These are phyloP conservation scores for Calyptomena viridis DNA, from an alignment of 2,113 vertebrate species.

Conservation along the genomic window DNA sequence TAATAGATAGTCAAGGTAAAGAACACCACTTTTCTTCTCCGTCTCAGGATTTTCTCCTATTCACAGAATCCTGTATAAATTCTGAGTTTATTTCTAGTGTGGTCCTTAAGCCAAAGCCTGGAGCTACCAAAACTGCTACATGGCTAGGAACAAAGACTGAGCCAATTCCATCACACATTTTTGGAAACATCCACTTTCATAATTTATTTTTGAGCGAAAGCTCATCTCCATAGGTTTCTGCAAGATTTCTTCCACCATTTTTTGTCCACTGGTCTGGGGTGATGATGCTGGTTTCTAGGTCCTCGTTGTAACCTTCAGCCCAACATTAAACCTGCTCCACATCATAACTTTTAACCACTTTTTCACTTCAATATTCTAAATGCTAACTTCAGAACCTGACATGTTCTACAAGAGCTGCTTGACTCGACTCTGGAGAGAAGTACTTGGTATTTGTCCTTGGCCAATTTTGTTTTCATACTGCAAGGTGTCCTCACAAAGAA, in stretches of 20 bases:
- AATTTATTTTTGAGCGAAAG: neutral
- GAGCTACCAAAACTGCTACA: neutral
- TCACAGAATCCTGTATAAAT: neutral
- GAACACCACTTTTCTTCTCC: neutral
- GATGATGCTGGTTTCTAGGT: neutral
- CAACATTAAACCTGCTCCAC: neutral
- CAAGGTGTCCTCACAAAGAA: neutral
- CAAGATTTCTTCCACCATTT: neutral
- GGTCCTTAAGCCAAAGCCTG: neutral
- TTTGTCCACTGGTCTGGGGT: neutral
- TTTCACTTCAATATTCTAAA: neutral
- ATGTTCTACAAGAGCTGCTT: neutral
- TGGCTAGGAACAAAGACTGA: neutral
- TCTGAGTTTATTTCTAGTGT: neutral
- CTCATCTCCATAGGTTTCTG: neutral
- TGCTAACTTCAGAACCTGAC: neutral
- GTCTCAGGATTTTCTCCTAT: neutral
- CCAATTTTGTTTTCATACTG: neutral
- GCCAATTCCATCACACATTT: neutral
- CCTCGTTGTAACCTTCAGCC: neutral
- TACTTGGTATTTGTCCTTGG: neutral
- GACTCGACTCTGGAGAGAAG: neutral
- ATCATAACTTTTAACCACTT: neutral
- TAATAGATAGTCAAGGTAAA: neutral
- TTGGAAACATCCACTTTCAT: neutral